Conservation (phyloP, 2,888 invertebrate species). For the Drosophila anomalata region DNA sequence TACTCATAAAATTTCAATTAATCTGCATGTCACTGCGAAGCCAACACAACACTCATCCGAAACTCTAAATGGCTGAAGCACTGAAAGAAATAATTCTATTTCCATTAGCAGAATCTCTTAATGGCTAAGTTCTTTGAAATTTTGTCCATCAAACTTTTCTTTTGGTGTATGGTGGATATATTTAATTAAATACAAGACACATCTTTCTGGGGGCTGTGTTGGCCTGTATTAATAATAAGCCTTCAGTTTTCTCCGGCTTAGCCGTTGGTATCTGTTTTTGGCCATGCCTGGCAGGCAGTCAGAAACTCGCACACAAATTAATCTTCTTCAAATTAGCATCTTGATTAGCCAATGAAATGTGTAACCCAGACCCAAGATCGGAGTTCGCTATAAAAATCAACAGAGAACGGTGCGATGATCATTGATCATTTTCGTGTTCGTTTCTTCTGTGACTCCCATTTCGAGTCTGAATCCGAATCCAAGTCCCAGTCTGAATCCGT, state of each 20-base stretch:
- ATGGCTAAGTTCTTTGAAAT: too few species aligned
- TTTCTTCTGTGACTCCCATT: slow-evolving; percentile 34
- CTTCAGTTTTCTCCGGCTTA: slow-evolving; percentile 54
- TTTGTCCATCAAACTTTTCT: background rate
- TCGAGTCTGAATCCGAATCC: slow-evolving; percentile 2
- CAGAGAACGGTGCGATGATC: slow-evolving; percentile 56
- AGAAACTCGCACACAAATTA: slow-evolving; percentile 70
- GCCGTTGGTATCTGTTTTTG: slow-evolving; percentile 46
- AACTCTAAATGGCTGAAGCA: slow-evolving; percentile 34
- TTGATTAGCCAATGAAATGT: slow-evolving; percentile 80
- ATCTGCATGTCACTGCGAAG: slow-evolving; percentile 71
- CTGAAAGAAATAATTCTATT: background rate
- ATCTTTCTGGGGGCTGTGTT: slow-evolving; percentile 25
- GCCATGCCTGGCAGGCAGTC: slow-evolving; percentile 40
- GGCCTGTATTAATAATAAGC: slow-evolving; percentile 59
- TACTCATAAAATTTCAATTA: slow-evolving; percentile 79
- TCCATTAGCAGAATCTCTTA: background rate
- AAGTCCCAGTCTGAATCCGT: slow-evolving; percentile 35
- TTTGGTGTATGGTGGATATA: slow-evolving; percentile 30
- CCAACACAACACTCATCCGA: slow-evolving; percentile 11
- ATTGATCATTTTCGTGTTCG: slow-evolving; percentile 66
- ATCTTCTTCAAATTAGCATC: slow-evolving; percentile 81
- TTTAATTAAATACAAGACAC: slow-evolving; percentile 66
- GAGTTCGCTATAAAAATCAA: slow-evolving; percentile 68
- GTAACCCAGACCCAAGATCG: slow-evolving; percentile 59